A percentile compares a stretch with the other conserved stretches of the same genome.
phyloP scores from a whole-genome alignment of 2,888 invertebrate species.

The Lasioglossum marginatum region DNA sequence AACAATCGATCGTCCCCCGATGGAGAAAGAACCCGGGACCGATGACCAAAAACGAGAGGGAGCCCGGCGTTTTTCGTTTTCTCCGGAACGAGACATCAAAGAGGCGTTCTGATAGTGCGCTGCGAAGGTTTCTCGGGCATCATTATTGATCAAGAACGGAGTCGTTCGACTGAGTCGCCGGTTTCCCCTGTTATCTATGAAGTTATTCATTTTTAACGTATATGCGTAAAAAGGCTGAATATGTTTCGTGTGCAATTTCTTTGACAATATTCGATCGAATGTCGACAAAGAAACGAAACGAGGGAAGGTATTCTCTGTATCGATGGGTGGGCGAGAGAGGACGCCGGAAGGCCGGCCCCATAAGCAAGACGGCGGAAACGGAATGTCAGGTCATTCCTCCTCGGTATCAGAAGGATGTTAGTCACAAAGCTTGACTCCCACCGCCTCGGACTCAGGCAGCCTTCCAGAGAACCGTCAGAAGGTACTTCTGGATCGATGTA shows the following conservation, averaged over 20 bases:
- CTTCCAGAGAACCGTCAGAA: slow-evolving; percentile 31
- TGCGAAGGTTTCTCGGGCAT: neutral
- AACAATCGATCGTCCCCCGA: neutral
- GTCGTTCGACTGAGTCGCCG: neutral
- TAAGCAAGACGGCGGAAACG: slow-evolving; percentile 10
- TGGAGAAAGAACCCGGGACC: neutral
- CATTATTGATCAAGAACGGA: neutral
- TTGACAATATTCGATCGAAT: slow-evolving; percentile 12
- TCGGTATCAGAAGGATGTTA: slow-evolving; percentile 32
- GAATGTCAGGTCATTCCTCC: slow-evolving; percentile 34
- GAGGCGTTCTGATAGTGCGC: neutral
- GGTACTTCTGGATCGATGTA: slow-evolving; percentile 38
- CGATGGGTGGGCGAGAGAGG: neutral
- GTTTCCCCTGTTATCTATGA: neutral
- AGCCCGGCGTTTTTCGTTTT: neutral
- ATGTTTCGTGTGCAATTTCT: slow-evolving; percentile 13
- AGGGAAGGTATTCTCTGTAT: neutral
- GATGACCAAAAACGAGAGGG: neutral
- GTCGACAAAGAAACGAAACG: neutral
- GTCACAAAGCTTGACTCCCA: slow-evolving; percentile 14
- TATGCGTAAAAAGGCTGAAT: neutral
- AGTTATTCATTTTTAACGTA: slow-evolving; percentile 1
- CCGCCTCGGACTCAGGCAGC: neutral
- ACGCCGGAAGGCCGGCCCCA: slow-evolving; percentile 11
- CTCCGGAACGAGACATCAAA: slow-evolving; percentile 6